Evolutionary conservation across 2,888 invertebrate species (phyloP).

Genomic region (Drosophila leonis): DNA sequence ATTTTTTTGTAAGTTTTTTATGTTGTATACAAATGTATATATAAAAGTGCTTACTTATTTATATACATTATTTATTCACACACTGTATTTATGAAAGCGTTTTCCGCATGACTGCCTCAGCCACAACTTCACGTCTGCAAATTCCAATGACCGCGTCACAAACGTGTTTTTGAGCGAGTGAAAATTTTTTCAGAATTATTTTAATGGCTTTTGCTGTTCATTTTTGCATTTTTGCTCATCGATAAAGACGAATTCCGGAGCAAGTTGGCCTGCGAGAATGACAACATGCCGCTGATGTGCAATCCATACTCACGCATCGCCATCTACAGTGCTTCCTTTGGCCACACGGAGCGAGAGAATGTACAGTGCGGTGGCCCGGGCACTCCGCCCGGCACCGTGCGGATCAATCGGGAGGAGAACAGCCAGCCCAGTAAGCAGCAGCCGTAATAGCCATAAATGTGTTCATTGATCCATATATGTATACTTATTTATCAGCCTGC

Average conservation of each 20-base stretch:
- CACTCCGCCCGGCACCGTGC: conserved; percentile 85
- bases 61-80: not conserved
- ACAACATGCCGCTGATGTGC: conserved; percentile 94
- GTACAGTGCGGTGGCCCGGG: conserved; percentile 89
- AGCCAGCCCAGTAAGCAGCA: conserved; percentile 77
- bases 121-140: conserved; percentile 29
- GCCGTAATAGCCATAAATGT: not conserved
- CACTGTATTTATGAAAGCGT: conserved; percentile 8
- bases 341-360: conserved; percentile 94
- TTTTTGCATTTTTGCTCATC: conserved; percentile 30
- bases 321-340: conserved; percentile 96
- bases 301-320: conserved; percentile 95
- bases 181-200: conserved; percentile 21
- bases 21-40: not conserved
- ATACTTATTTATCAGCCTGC: conserved; percentile 88
- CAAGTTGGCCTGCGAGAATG: conserved; percentile 96
- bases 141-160: conserved; percentile 44
- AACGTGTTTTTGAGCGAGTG: conserved; percentile 20
- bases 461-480: not conserved
- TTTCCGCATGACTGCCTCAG: not conserved
- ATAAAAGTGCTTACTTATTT: not conserved
- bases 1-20: not conserved
- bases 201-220: conserved; percentile 29
- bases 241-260: conserved; percentile 96
- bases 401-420: conserved; percentile 67